Evolutionary conservation across 2,797 vertebrate genomes (phyloP).

Genomic region (Tokudaia muenninki): DNA sequence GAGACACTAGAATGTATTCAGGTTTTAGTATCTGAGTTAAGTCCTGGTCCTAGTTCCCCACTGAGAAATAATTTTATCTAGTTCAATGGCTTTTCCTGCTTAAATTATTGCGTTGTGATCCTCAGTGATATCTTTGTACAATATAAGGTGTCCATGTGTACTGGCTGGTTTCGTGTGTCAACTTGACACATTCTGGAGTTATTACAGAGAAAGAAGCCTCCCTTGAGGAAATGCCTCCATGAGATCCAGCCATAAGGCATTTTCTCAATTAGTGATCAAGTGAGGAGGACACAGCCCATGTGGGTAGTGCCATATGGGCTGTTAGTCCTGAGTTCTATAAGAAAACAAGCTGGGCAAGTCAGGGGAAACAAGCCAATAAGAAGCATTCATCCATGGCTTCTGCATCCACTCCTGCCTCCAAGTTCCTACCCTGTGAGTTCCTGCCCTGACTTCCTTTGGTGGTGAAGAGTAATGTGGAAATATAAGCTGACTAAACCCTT

Average conservation of each 20-base stretch:
- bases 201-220: background rate
- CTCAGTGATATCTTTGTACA: background rate
- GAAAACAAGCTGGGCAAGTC: background rate
- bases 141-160: background rate
- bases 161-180: background rate
- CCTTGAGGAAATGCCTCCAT: background rate
- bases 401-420: background rate
- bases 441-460: background rate
- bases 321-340: background rate
- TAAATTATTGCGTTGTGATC: background rate
- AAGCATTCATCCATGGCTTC: background rate
- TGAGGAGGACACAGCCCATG: background rate
- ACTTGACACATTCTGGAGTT: background rate
- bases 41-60: background rate
- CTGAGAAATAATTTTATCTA: background rate
- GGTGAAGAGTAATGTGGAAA: background rate
- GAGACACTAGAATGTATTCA: background rate
- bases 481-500: background rate
- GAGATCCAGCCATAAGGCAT: background rate
- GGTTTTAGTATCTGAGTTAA: background rate
- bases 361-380: background rate
- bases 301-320: background rate
- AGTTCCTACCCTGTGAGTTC: background rate
- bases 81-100: background rate
- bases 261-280: background rate